Base-by-base conservation (phyloP, 2,113 vertebrate species). In the Aegithalos caudatus region DNA sequence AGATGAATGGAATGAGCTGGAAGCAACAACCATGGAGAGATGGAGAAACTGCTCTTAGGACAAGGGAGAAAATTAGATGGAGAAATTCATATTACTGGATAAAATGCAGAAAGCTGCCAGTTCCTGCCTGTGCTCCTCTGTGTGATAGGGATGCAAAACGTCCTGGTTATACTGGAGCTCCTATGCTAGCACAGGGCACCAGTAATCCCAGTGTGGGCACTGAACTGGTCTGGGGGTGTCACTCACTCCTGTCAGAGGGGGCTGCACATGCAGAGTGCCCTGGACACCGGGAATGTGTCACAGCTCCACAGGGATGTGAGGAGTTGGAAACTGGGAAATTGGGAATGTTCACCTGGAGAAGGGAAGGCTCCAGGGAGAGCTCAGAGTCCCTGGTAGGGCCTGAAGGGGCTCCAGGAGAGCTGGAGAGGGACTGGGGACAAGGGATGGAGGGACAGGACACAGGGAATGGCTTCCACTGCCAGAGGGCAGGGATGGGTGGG, bases 291-390 rank as follows among this genome's bases (percentile, higher is more conserved):
- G 38, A 25, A 31, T 19, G 67, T 7, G 21, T 1, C 31, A 37
- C 14, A 56, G 54, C 21, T 42, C 58, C 69, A 4, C 7, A 11
- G 3, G 14, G 44, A 29, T 2, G 33, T 1, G 31, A 70, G 47
- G 8, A 81, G 15, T 13, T 66, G 24, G 73, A 28, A 37, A 3
- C 7, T 5, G 22, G 54, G 8, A 50, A 19, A 25, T 9, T 2
- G 35, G 7, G 64, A 20, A 0, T 1, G 58, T 1, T 72, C 67
- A 7, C 8, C 12, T 65, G 51, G 33, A 40, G 11, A 28, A 1
- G 25, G 3, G 11, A 56, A 88, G 10, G 50, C 1, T 70, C 48
- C 48, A 62, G 65, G 13, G 20, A 70, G 40, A 56, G 13, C 65
- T 56, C 17, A 31, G 21, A 72, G 57, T 7, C 35, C 4, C 76